Conservation (phyloP, 2,888 invertebrate genomes). For the Scrobipalpa costella region DNA sequence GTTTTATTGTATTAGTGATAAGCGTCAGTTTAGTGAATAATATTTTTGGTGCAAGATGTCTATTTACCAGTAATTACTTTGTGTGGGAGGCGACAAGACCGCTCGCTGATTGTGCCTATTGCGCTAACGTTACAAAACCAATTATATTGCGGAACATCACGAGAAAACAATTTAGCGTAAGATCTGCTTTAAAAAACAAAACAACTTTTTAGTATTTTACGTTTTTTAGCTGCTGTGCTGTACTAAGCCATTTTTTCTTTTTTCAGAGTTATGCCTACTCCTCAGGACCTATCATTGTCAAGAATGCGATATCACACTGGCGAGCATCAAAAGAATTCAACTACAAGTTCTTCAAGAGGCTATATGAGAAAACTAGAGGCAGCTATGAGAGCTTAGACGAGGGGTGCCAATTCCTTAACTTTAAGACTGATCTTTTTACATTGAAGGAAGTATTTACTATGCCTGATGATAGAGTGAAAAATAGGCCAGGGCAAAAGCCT, state of each 20-base stretch:
- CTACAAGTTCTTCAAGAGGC: conserved; percentile 84
- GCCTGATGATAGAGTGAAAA: conserved; percentile 83
- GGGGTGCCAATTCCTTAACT: conserved; percentile 93
- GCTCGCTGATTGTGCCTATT: conserved; percentile 90
- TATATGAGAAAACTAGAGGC: conserved; percentile 85
- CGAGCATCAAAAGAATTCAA: conserved; percentile 85
- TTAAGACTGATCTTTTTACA: conserved; percentile 89
- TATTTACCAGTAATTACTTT: conserved; percentile 91
- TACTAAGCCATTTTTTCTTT: not conserved
- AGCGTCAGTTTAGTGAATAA: conserved; percentile 50
- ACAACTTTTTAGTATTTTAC: not conserved
- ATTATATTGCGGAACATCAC: conserved; percentile 85
- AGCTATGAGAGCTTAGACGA: conserved; percentile 88
- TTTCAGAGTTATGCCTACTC: conserved; percentile 86
- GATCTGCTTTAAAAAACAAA: conserved; percentile 26
- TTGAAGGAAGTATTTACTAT: conserved; percentile 89
- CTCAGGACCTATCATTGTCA: conserved; percentile 89
- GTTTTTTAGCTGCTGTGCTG: not conserved
- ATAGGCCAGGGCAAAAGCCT: conserved; percentile 83
- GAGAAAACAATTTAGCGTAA: conserved; percentile 83
- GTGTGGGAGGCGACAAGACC: conserved; percentile 94
- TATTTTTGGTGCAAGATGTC: conserved; percentile 84
- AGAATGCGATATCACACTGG: conserved; percentile 89
- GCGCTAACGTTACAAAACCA: conserved; percentile 84
- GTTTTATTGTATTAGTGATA: conserved; percentile 50